Conservation (phyloP, 1,140 invertebrate genomes). For the Tenebrio molitor region DNA sequence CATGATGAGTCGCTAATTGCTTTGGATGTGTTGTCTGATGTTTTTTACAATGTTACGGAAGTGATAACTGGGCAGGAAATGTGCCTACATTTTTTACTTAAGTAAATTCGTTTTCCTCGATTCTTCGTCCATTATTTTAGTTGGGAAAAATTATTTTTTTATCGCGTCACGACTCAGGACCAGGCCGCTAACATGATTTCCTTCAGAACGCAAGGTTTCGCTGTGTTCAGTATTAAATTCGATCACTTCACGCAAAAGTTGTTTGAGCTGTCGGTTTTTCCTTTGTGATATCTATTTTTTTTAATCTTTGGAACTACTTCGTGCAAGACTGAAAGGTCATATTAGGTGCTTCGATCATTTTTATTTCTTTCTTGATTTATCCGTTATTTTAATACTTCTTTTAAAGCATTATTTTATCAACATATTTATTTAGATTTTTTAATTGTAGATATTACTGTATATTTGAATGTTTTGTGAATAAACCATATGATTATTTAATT, state of each 20-base stretch:
- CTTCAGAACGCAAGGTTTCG: neutral
- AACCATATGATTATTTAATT: constrained; percentile 44
- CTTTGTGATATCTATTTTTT: constrained; percentile 29
- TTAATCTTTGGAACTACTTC: constrained; percentile 26
- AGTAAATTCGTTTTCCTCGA: neutral
- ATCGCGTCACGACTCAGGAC: constrained; percentile 17
- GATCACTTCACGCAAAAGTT: neutral
- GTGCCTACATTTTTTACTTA: constrained; percentile 39
- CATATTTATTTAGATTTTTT: constrained; percentile 49
- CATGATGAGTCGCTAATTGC: neutral
- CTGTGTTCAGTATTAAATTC: constrained; percentile 28
- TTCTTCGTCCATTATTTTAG: constrained; percentile 5
- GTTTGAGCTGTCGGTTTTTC: constrained; percentile 27
- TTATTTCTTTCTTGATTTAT: constrained; percentile 22
- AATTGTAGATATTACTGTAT: constrained; percentile 50
- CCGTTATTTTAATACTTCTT: constrained; percentile 22
- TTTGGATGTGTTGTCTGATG: constrained; percentile 36
- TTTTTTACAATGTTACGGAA: constrained; percentile 22
- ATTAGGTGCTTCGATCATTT: constrained; percentile 37
- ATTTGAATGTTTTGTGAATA: constrained; percentile 50
- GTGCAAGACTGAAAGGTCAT: constrained; percentile 42
- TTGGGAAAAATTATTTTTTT: constrained; percentile 31
- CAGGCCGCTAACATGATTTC: constrained; percentile 17
- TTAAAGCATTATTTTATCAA: constrained; percentile 24
- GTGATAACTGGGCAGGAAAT: constrained; percentile 9